Base-by-base conservation (phyloP, 2,797 vertebrate species). In the Melanotaenia parkinsoni region DNA sequence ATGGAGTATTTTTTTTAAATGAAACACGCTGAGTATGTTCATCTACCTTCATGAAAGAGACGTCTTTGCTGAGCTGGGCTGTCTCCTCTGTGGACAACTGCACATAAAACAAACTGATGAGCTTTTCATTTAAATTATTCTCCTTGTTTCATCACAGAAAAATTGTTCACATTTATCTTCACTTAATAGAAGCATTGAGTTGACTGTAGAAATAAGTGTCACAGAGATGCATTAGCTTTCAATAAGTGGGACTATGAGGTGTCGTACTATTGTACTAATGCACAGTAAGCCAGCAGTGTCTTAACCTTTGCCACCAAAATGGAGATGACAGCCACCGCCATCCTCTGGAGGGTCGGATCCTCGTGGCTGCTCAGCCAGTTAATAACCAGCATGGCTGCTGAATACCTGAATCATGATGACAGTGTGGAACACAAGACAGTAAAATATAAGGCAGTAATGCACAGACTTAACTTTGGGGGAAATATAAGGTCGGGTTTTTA, bases 321-420 rank as follows among this genome's bases (percentile, higher is more conserved):
- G 72, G 96, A 97, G 88, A 98, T 96, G 72, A 99, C 95, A 11
- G 97, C 96, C 77, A 98, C 97, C 7, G 96, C 95, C 95, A 97
- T 97, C 86, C 96, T 96, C 90, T 97, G 97, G 89, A 98, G 95
- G 67, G 95, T 95, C 63, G 95, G 95, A 81, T 99, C 96, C 79
- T 96, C 96, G 13, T 96, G 95, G 90, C 95, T 96, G 77, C 96
- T 96, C 71, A 98, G 92, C 96, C 96, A 96, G 90, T 96, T 96
- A 94, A 99, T 98, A 82, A 97, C 96, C 89, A 98, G 95, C 81
- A 95, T 96, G 83, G 95, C 95, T 13, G 97, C 96, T 90, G 96
- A 95, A 91, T 96, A 98, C 88, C 98, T 99, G 88, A 60, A 73
- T 63, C 57, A 37, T 56, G 58, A 84, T 70, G 69, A 57, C 69